Conservation (phyloP, 1,140 invertebrate genomes). For the Cydia fagiglandana region DNA sequence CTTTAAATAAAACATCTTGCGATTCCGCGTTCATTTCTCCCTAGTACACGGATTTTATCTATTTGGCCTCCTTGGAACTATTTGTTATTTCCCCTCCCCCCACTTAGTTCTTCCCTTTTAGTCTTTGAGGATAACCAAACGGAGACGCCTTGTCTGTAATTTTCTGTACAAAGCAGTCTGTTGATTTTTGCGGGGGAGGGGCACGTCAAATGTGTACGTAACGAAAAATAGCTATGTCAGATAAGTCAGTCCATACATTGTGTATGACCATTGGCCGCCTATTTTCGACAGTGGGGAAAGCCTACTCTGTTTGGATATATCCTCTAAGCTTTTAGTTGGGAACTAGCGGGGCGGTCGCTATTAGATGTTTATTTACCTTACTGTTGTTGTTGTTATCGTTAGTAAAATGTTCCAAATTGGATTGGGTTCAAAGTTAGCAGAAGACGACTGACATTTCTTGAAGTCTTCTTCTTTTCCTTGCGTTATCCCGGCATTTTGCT, state of each 20-base stretch:
- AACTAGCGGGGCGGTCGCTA: constrained; percentile 42
- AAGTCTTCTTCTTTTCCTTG: too few relatives aligned
- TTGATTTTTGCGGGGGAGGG: too few relatives aligned
- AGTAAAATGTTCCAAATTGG: constrained; percentile 10
- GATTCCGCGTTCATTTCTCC: constrained; percentile 40
- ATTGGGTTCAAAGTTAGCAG: neutral
- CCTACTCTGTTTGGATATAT: too few relatives aligned
- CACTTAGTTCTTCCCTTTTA: constrained; percentile 44
- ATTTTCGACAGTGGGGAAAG: too few relatives aligned
- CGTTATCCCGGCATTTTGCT: too few relatives aligned
- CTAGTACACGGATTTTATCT: constrained; percentile 51
- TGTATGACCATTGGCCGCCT: too few relatives aligned
- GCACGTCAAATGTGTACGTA: too few relatives aligned
- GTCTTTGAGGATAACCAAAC: too few relatives aligned
- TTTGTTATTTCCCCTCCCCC: constrained; percentile 56
- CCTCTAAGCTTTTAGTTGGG: constrained; percentile 32
- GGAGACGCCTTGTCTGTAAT: too few relatives aligned
- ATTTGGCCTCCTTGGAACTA: constrained; percentile 56
- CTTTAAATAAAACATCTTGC: constrained; percentile 38
- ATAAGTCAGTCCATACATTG: too few relatives aligned
- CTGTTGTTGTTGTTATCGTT: constrained; percentile 29
- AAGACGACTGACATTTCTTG: neutral
- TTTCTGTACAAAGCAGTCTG: too few relatives aligned
- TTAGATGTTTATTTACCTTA: constrained; percentile 37
- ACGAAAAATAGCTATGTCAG: too few relatives aligned